These are phyloP conservation scores for Mycalesis mineus DNA, from an alignment of 2,888 invertebrate species.

Conservation along the genomic window DNA sequence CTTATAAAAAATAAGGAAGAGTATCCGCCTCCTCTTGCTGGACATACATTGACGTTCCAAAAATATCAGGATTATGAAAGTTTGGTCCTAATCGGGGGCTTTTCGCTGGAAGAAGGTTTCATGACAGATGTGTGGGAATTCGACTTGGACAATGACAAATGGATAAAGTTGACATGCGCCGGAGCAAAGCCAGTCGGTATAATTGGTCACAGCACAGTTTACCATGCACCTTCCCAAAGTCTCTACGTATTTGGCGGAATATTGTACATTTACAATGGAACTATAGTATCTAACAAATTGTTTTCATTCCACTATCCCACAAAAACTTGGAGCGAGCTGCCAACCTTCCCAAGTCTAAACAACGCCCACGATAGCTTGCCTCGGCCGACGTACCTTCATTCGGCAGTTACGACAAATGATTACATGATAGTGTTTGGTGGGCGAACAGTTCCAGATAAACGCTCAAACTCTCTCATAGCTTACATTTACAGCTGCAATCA, in stretches of 20 bases:
- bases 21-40: conserved; percentile 86
- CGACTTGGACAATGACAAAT: conserved; percentile 84
- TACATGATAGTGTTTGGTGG: conserved; percentile 96
- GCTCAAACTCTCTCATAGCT: conserved; percentile 87
- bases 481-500: conserved; percentile 94
- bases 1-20: conserved; percentile 79
- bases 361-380: conserved; percentile 80
- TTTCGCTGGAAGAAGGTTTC: conserved; percentile 86
- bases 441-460: conserved; percentile 82
- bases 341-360: conserved; percentile 82
- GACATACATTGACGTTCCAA: conserved; percentile 91
- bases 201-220: conserved; percentile 94
- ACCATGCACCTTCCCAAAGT: conserved; percentile 87
- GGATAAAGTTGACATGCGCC: conserved; percentile 82
- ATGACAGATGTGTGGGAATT: conserved; percentile 88
- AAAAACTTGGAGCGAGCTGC: conserved; percentile 87
- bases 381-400: conserved; percentile 89
- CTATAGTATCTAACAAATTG: conserved; percentile 85
- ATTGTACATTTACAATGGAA: conserved; percentile 83
- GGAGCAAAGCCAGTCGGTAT: conserved; percentile 89
- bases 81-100: conserved; percentile 91
- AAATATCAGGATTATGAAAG: conserved; percentile 85
- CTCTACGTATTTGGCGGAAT: conserved; percentile 95
- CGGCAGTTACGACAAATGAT: conserved; percentile 91
- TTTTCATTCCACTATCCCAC: conserved; percentile 87